Percentiles rank a stretch among this genome's conserved stretches.
These are phyloP conservation scores for Abscondita cerata DNA, from an alignment of 2,888 invertebrate genomes.

Conservation along the genomic window DNA sequence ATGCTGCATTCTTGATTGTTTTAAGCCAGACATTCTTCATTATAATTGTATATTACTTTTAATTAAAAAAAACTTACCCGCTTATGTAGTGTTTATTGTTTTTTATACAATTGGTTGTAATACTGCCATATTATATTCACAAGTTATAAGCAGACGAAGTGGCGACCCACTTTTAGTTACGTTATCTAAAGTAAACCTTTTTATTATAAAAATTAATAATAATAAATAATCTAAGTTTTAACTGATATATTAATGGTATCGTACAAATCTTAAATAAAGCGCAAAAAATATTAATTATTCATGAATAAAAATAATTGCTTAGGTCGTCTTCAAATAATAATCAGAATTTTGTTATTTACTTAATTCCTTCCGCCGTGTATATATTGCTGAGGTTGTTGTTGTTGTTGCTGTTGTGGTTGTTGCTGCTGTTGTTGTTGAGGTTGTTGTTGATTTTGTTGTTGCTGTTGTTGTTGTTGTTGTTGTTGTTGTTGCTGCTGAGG, in stretches of 20 bases:
- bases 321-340: slow-evolving; percentile 13
- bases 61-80: too few species aligned
- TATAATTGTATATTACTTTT: too few species aligned
- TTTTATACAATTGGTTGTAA: slow-evolving; percentile 7
- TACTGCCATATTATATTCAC: slow-evolving; percentile 5
- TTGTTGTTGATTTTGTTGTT: slow-evolving; percentile 14
- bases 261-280: slow-evolving; percentile 30
- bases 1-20: too few species aligned
- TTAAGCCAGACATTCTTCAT: too few species aligned
- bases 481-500: slow-evolving; percentile 9
- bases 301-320: slow-evolving; percentile 10
- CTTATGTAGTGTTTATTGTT: neutral
- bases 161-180: neutral
- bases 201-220: neutral
- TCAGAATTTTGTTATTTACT: slow-evolving; percentile 2
- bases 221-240: slow-evolving; percentile 17
- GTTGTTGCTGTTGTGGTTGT: slow-evolving; percentile 11
- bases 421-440: slow-evolving; percentile 4
- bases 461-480: slow-evolving; percentile 6
- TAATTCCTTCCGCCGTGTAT: slow-evolving; percentile 21
- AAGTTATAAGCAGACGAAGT: slow-evolving; percentile 1
- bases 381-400: slow-evolving; percentile 13
- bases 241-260: slow-evolving; percentile 31
- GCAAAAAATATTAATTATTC: slow-evolving; percentile 13
- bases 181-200: too few species aligned